Evolutionary conservation across 2,113 vertebrate genomes (phyloP), one percentile per base, ranked within the genome.

Genomic region (Cyprinodon variegatus): DNA sequence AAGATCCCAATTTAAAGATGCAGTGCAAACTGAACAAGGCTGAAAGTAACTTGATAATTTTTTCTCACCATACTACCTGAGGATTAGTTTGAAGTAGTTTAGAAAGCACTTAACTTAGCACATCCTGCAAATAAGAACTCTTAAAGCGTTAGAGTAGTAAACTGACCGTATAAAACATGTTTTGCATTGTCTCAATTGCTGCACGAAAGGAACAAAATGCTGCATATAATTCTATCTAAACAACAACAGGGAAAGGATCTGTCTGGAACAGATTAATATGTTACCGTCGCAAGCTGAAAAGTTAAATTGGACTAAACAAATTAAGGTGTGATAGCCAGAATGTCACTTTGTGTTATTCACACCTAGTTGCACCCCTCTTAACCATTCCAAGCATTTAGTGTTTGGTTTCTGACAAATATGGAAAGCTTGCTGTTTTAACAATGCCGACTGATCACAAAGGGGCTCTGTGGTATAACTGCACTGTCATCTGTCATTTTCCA

Each of bases 341-440:
- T n/a, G n/a, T 11, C 64, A 65, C 17, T 20, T n/a, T 17, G 17
- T 14, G 4, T 46, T 46, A 29, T 11, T 29, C 15, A 29, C 11
- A 20, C 11, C 3, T 1, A 4, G 75, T 61, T 67, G 43, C 61
- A 74, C 22, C 61, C 59, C 12, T 70, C 36, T 22, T 8, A 83
- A 8, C 65, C 64, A 65, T 65, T 43, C 20, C 1, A 65, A 65
- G 17, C 39, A 65, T 65, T 13, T 65, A 2, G 10, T 39, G 20
- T 77, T 72, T 78, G 11, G 7, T 65, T 71, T 72, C 14, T 65
- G 14, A 57, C 36, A 40, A 70, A 70, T 48, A 39, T n/a, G 36
- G 39, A 57, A 38, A 9, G 38, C 4, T 60, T 20, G 5, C 36
- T 17, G 8, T 22, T 36, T 50, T 67, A 67, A 36, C 65, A 37